Evolutionary conservation across 2,888 invertebrate species (phyloP).

Genomic region (Cremastinae sp.): DNA sequence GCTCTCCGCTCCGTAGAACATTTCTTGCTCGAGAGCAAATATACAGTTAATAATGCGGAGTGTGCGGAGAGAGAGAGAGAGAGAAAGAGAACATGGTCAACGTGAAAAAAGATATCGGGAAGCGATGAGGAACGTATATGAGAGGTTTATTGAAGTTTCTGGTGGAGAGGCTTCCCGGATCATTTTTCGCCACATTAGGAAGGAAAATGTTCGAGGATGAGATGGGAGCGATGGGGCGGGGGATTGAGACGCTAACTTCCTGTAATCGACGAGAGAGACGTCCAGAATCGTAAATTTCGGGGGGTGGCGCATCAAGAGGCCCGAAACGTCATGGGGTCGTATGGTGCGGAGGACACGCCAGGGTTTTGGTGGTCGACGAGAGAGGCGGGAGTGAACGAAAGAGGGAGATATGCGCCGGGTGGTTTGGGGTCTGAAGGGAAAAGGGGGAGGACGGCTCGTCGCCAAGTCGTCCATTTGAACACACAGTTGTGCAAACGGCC

Average conservation of each 20-base stretch:
- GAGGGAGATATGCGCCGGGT: no score
- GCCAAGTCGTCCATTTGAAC: slow-evolving; percentile 78
- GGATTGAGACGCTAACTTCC: slow-evolving; percentile 62
- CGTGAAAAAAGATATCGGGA: slow-evolving; percentile 1
- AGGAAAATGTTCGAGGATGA: slow-evolving; percentile 22
- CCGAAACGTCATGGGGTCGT: slow-evolving; percentile 43
- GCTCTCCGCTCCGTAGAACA: no score
- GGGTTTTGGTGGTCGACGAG: no score
- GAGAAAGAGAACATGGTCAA: no score
- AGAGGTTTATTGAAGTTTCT: no score
- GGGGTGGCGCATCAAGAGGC: slow-evolving; percentile 66
- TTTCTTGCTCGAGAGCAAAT: no score
- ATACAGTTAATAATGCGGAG: no score
- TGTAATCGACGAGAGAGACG: slow-evolving; percentile 74
- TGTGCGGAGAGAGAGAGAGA: no score
- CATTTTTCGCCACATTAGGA: slow-evolving; percentile 5
- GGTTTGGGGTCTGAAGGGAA: not conserved
- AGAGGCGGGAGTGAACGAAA: slow-evolving; percentile 16
- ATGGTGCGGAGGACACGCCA: not conserved
- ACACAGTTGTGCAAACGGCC: slow-evolving; percentile 67
- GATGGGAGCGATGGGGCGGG: not conserved
- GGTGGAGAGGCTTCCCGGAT: not conserved
- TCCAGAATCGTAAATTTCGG: slow-evolving; percentile 72
- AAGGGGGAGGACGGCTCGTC: slow-evolving; percentile 66
- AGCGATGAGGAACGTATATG: not conserved